These are phyloP conservation scores for Agelas oroides DNA, from an alignment of 37 sponge, comb jelly and placozoan genomes.

Conservation along the genomic window DNA sequence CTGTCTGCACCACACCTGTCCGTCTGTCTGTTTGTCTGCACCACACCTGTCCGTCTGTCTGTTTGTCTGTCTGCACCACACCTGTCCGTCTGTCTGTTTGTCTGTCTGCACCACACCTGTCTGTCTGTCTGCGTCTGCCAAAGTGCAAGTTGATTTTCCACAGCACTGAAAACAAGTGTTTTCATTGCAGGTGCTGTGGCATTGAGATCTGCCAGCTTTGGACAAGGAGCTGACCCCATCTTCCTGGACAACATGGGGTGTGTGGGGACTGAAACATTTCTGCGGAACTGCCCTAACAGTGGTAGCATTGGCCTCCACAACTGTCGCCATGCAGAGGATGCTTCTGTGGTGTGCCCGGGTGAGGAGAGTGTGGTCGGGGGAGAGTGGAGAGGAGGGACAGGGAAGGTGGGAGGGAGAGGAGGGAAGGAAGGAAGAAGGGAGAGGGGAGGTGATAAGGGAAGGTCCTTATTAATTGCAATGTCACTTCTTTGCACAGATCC, in stretches of 20 bases:
- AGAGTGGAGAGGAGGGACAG: background rate
- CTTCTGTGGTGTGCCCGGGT: slow-evolving; percentile 44
- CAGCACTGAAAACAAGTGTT: too few relatives aligned
- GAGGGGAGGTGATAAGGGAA: too few relatives aligned
- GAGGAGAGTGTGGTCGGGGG: background rate
- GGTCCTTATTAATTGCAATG: too few relatives aligned
- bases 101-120: too few relatives aligned
- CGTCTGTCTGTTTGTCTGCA: too few relatives aligned
- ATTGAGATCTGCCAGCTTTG: background rate
- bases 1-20: too few relatives aligned
- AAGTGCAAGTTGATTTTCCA: too few relatives aligned
- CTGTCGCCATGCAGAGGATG: slow-evolving; percentile 68
- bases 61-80: too few relatives aligned
- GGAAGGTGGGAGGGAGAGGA: slow-evolving; percentile 9
- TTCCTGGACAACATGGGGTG: slow-evolving; percentile 32
- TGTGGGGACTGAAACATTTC: background rate
- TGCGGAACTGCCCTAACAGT: slow-evolving; percentile 9
- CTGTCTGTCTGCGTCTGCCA: too few relatives aligned
- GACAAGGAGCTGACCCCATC: slow-evolving; percentile 12
- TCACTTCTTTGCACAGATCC: too few relatives aligned
- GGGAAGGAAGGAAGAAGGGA: background rate
- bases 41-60: too few relatives aligned
- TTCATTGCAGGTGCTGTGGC: slow-evolving; percentile 1
- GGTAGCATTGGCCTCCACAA: slow-evolving; percentile 28
- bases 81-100: too few relatives aligned